Conservation (phyloP, 2,797 vertebrate species). For the Anisognathus igniventris region DNA sequence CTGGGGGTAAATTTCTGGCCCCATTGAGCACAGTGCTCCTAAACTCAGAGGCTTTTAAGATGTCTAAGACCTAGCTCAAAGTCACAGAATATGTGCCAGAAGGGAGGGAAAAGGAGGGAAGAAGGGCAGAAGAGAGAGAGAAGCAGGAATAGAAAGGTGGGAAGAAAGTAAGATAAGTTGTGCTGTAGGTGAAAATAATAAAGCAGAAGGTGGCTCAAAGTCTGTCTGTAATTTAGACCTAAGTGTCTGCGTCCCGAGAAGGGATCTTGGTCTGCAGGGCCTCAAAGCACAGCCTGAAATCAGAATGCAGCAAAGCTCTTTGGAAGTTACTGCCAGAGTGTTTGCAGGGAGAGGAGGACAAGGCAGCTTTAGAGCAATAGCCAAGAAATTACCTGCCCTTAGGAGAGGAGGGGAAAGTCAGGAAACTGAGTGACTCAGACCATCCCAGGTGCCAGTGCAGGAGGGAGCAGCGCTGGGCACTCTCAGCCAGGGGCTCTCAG, state of each 20-base stretch:
- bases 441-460: not conserved
- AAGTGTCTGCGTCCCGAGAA: not conserved
- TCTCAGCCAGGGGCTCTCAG: not conserved
- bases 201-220: not conserved
- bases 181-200: not conserved
- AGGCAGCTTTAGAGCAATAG: not conserved
- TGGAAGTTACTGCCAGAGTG: not conserved
- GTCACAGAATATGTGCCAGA: rapidly evolving
- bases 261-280: not conserved
- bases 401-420: not conserved
- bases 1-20: not conserved
- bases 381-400: not conserved
- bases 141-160: not conserved
- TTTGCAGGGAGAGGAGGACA: not conserved
- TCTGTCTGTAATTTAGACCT: not conserved
- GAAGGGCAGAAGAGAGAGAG: not conserved
- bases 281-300: not conserved
- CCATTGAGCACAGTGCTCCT: not conserved
- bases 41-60: not conserved
- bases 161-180: not conserved
- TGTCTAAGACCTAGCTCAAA: not conserved
- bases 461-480: not conserved
- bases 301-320: not conserved
- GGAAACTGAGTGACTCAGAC: not conserved
- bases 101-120: not conserved